Evolutionary conservation across 37 sponge, comb jelly and placozoan genomes (phyloP), one percentile per base, ranked within the genome.

Genomic region (Axinella damicornis): DNA sequence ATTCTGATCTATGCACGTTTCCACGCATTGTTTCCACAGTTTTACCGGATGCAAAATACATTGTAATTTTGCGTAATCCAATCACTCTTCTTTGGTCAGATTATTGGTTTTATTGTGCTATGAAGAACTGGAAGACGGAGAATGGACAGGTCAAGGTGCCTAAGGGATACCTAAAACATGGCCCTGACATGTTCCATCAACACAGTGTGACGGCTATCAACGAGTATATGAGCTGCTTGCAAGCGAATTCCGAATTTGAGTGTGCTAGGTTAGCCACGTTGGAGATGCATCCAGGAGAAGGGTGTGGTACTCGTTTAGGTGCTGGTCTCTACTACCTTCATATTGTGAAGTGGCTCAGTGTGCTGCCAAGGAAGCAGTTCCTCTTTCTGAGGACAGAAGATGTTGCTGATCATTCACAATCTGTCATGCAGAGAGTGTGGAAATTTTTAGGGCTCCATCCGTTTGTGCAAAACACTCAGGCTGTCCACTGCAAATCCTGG

Each of bases 21-120:
- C 76, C 76, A 32, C 58, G 57, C 6, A 20, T 58, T 9, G 21
- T 85, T 24, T 52, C 38, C 38, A 56, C 68, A 5, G 33, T 78
- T 12, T 24, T 67, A 5, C 86, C 86, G 12, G 32, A 35, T 13
- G 86, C 79, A 31, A 85, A 78, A 56, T 56, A 77, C 14, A 70
- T 85, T 18, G 28, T 76, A 16, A 85, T 77, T 5, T 55, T 85
- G 70, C 38, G 86, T 53, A 68, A 85, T 54, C 86, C 86, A 15
- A 57, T 77, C 0, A 55, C 77, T 17, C 46, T 78, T 30, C 72
- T 78, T 46, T 85, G 55, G 35, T 85, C 86, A 21, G 86, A 78
- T 69, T 85, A 41, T 22, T 38, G 61, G 58, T 85, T 77, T 63
- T 78, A 77, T 5, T 58, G 67, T 37, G 65, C 76, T 0, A n/a